These are phyloP conservation scores for Macropis europaea DNA, from an alignment of 2,888 invertebrate genomes.

Conservation along the genomic window DNA sequence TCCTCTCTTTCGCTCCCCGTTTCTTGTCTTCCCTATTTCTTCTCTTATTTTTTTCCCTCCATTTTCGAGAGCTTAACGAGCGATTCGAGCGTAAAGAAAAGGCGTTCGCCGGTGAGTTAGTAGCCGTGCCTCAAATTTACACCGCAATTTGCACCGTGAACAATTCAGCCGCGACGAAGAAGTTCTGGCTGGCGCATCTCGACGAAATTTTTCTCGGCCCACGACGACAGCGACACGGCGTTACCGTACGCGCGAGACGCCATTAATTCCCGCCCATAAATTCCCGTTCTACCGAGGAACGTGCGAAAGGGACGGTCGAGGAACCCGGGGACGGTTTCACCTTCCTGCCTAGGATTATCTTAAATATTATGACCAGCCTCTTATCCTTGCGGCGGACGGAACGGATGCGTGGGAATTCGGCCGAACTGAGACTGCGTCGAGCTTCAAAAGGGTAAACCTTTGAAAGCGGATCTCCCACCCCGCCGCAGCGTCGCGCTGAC, in stretches of 20 bases:
- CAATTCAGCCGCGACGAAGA: conserved; percentile 28
- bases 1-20: not conserved
- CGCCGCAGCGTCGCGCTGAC: not conserved
- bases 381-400: conserved; percentile 32
- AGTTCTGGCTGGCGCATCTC: conserved; percentile 4
- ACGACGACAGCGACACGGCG: not conserved
- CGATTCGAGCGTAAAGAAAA: not conserved
- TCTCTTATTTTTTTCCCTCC: not conserved
- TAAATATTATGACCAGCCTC: conserved; percentile 69
- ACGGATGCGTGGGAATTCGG: conserved; percentile 59
- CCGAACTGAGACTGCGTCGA: conserved; percentile 7
- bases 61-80: conserved; percentile 18
- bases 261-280: conserved; percentile 44
- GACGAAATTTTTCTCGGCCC: conserved; percentile 22
- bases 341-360: conserved; percentile 64
- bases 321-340: conserved; percentile 38
- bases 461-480: conserved; percentile 17
- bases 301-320: conserved; percentile 30
- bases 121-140: conserved; percentile 30
- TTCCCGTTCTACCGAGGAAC: conserved; percentile 25
- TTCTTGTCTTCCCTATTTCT: not conserved
- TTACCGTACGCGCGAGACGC: conserved; percentile 10
- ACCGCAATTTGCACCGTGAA: conserved; percentile 30
- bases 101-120: not conserved
- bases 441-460: conserved; percentile 48